Evolutionary conservation across 2,113 vertebrate genomes (phyloP).

Genomic region (Vidua macroura): DNA sequence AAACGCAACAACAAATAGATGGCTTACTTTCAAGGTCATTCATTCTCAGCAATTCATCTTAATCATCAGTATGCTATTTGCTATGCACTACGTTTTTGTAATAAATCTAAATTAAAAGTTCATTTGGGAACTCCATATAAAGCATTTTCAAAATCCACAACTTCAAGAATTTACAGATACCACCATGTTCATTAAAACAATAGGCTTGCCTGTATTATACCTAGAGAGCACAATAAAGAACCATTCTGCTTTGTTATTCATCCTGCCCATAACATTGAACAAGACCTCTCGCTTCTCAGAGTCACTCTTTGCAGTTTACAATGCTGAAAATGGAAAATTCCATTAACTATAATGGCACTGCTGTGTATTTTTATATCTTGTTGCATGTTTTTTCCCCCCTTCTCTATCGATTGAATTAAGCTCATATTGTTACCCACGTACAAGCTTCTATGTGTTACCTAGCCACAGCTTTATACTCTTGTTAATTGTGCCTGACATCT

Average conservation of each 20-base stretch:
- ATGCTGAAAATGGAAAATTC: not conserved
- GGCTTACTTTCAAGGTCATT: not conserved
- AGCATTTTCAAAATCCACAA: not conserved
- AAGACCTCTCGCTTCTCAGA: not conserved
- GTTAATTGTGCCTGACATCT: not conserved
- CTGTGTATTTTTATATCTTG: not conserved
- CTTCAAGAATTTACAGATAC: not conserved
- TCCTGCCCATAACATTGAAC: not conserved
- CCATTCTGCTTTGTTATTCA: not conserved
- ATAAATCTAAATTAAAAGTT: constrained; percentile 4
- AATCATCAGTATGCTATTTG: not conserved
- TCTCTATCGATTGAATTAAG: not conserved
- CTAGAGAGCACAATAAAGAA: not conserved
- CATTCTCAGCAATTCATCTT: not conserved
- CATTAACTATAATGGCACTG: not conserved
- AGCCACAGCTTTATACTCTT: not conserved
- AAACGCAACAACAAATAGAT: not conserved
- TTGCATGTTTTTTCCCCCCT: not conserved
- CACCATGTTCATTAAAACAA: not conserved
- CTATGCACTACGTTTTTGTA: not conserved
- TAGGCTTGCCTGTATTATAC: not conserved
- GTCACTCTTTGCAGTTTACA: not conserved
- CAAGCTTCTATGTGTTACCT: not conserved
- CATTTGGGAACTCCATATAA: not conserved
- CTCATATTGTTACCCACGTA: not conserved